Conservation (phyloP, 2,797 vertebrate species). For the Malurus leucopterus region DNA sequence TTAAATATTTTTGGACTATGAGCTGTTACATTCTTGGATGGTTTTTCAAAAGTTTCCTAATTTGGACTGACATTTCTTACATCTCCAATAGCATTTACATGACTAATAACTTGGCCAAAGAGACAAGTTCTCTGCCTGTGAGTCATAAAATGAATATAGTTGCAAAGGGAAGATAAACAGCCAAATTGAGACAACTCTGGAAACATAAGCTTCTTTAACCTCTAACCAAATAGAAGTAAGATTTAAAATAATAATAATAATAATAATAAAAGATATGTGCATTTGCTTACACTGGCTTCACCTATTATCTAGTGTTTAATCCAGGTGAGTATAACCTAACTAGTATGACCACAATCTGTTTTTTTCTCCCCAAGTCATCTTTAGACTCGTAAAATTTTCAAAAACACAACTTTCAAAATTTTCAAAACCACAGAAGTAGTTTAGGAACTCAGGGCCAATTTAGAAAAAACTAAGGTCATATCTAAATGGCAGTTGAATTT, state of each 20-base stretch:
- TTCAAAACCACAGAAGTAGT: neutral
- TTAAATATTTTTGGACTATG: constrained; percentile 24
- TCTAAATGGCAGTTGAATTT: neutral
- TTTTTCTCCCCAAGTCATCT: neutral
- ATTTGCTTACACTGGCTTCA: neutral
- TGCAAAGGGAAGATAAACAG: constrained; percentile 19
- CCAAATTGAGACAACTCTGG: neutral
- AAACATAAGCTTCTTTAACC: neutral
- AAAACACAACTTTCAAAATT: neutral
- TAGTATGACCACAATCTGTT: neutral
- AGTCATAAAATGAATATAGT: constrained; percentile 26
- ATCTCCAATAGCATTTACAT: constrained; percentile 38
- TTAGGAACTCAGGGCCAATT: neutral
- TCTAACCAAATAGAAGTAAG: neutral
- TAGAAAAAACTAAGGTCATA: neutral
- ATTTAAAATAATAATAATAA: neutral
- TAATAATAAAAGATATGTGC: no score
- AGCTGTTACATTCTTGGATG: neutral
- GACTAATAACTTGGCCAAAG: constrained; percentile 46
- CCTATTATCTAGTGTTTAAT: neutral
- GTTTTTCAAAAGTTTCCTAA: constrained; percentile 33
- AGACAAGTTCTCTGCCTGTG: neutral
- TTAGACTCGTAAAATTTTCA: neutral
- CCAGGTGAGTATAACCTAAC: neutral
- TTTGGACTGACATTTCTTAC: constrained; percentile 50